phyloP scores from a whole-genome alignment of 2,888 invertebrate species.

The Limnephilus auricula region DNA sequence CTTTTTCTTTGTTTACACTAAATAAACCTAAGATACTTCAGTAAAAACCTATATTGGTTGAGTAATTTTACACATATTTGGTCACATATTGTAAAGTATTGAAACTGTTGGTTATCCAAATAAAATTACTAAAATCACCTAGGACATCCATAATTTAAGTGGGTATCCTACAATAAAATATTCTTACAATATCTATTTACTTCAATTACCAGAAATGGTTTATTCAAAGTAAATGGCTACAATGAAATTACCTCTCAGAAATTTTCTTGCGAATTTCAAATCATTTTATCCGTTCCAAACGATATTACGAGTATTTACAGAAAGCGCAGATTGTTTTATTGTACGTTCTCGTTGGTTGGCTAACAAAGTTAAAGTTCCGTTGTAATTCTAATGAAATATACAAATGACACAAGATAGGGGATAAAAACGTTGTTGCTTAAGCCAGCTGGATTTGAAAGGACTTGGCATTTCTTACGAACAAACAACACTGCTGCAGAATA shows the following conservation, averaged over 20 bases:
- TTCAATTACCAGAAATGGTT: not conserved
- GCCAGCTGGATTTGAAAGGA: constrained; percentile 50
- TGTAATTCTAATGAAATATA: constrained; percentile 51
- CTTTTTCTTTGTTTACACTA: no score
- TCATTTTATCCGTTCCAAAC: not conserved
- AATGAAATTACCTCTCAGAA: not conserved
- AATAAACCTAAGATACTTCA: no score
- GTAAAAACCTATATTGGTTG: no score
- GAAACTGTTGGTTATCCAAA: no score
- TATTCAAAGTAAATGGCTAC: not conserved
- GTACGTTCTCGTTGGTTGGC: constrained; percentile 10
- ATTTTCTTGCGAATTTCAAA: not conserved
- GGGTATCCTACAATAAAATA: not conserved
- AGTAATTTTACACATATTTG: no score
- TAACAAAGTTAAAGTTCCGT: constrained; percentile 41
- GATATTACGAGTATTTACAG: constrained; percentile 13
- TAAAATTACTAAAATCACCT: no score
- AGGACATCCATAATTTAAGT: no score
- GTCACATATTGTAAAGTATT: no score
- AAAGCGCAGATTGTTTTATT: not conserved
- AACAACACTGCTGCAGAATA: constrained; percentile 50
- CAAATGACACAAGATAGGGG: constrained; percentile 47
- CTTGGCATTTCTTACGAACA: constrained; percentile 51
- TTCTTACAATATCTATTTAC: not conserved
- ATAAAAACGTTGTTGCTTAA: constrained; percentile 41